Evolutionary conservation across 1,140 invertebrate genomes (phyloP), one percentile per base, ranked within the genome.

Genomic region (Meloidogyne floridensis): DNA sequence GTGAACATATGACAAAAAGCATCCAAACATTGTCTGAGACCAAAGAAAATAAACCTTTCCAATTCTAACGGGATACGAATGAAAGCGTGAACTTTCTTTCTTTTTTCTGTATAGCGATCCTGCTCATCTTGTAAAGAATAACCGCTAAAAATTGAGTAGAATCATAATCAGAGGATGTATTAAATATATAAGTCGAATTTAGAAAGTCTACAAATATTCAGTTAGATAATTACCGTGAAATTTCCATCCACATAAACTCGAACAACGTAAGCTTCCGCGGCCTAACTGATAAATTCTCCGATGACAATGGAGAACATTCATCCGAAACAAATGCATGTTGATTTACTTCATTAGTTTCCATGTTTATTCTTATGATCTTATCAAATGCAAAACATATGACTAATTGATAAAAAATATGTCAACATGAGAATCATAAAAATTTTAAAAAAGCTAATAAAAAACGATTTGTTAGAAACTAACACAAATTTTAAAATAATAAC

Each of bases 1-100:
- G 97, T 98, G 90, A 98, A 98, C 65, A 98, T 94, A 92, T 96
- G 98, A 72, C 98, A 92, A 91, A 99, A 97, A 43, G 96, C 96
- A 92, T 99, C 97, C n/a, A 95, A 93, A 92, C 97, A 99, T 91
- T 95, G 92, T 89, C 98, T 94, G 90, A 97, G 97, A 65, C 97
- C 97, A 93, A 96, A 98, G 0, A 93, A 92, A 93, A 98, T 95
- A 90, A 99, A 98, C 85, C 91, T 92, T 88, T 93, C 92, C 65
- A 93, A 91, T 91, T 98, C 96, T 86, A 93, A 92, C 0, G 97
- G 97, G 87, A 98, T 98, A 92, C 94, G 95, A 91, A 98, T 94
- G 91, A 98, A 98, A 0, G 95, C 95, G 90, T 98, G 98, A 71
- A 99, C 95, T 92, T 98, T 96, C 89, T 98, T 94, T 84, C 97